phyloP scores from a whole-genome alignment of 1,140 invertebrate species.

The Drosophila novamexicana region DNA sequence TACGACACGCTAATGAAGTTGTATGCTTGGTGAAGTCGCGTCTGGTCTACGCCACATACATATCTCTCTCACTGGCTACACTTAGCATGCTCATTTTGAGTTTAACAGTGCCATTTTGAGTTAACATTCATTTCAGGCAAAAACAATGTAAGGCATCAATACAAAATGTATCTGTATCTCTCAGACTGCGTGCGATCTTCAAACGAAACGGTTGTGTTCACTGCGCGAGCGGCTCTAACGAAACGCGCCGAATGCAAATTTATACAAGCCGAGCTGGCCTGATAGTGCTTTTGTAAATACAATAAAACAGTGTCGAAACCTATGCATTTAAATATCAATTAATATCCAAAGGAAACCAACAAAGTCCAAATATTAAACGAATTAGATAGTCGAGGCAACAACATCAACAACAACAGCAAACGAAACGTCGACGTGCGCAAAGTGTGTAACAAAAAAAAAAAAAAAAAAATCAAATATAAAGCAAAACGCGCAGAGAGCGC shows the following conservation, averaged over 20 bases:
- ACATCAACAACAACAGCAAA: slow-evolving; percentile 42
- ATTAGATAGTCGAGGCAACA: slow-evolving; percentile 52
- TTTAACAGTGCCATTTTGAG: slow-evolving; percentile 48
- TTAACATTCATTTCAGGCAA: slow-evolving; percentile 28
- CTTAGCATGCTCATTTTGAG: slow-evolving; percentile 33
- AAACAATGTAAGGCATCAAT: slow-evolving; percentile 23
- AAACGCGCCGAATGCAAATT: slow-evolving; percentile 44
- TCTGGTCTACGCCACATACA: slow-evolving; percentile 55
- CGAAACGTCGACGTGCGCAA: slow-evolving; percentile 63
- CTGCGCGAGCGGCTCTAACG: slow-evolving; percentile 49
- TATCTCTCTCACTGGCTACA: slow-evolving; percentile 20
- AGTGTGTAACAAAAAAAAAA: slow-evolving; percentile 50
- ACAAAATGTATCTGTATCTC: slow-evolving; percentile 59
- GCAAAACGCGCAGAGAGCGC: slow-evolving; percentile 37
- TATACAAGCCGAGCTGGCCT: slow-evolving; percentile 32
- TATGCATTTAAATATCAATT: slow-evolving; percentile 12
- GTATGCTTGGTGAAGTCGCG: slow-evolving; percentile 55
- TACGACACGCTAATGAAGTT: slow-evolving; percentile 67
- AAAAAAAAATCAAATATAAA: slow-evolving; percentile 32
- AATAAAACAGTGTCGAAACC: slow-evolving; percentile 19
- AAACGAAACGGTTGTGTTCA: slow-evolving; percentile 76
- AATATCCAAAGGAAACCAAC: slow-evolving; percentile 24
- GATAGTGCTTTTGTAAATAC: slow-evolving; percentile 33
- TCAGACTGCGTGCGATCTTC: slow-evolving; percentile 77
- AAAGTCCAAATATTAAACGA: slow-evolving; percentile 44